Evolutionary conservation across 2,888 invertebrate species (phyloP), one percentile per base, ranked within the genome.

Genomic region (Palloptera scutellata): DNA sequence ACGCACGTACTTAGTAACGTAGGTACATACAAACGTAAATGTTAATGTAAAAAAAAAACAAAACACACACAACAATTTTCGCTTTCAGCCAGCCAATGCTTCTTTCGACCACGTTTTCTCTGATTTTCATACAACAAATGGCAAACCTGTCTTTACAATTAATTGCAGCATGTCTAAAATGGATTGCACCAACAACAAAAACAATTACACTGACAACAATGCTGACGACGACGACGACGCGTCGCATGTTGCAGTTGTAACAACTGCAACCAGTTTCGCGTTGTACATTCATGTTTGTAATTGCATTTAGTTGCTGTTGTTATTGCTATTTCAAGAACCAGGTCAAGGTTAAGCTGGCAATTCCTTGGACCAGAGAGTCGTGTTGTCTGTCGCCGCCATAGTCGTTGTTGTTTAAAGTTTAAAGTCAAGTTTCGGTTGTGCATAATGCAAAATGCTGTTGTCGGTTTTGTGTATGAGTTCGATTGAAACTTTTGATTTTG

Each of bases 331-430:
- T 83, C 80, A 80, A 83, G 83, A 84, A 84, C 82, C 83, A 78
- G 83, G 83, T 84, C 84, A 83, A 83, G 83, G 84, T 84, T 84
- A 77, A 57, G 71, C 75, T 62, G 69, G 30, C 67, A 67, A 73
- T 72, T 75, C 75, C 74, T 75, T 74, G 74, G 75, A 78, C 79
- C 78, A 73, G 74, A 76, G 77, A 30, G 30, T 30, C 30, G 30
- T 30, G 30, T 30, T 30, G 30, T 30, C 71, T 70, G 81, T 76
- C 40, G 43, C 52, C n/a, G 48, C 9, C 40, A 54, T 30, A 42
- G 42, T 42, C 61, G 68, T 42, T 55, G 51, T 40, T 40, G 40
- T 57, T 59, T 30, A n/a, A 60, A 43, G 53, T 42, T 61, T 64
- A 57, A 48, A 59, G 64, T 52, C 64, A 59, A 64, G 40, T 53